These are phyloP conservation scores for Liodrosophila aerea DNA, from an alignment of 2,888 invertebrate genomes.

Conservation along the genomic window DNA sequence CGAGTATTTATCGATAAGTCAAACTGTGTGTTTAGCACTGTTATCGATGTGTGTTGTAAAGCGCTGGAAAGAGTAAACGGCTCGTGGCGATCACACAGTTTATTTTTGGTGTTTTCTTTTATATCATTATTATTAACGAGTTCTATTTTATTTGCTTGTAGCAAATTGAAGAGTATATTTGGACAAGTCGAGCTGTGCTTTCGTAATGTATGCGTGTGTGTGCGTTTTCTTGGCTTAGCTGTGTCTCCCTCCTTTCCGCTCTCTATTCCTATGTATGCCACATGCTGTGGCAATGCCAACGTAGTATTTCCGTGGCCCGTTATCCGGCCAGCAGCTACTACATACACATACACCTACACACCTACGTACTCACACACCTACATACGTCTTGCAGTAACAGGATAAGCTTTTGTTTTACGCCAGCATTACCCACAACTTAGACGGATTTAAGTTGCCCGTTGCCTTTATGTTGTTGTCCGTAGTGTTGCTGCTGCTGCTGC, in stretches of 20 bases:
- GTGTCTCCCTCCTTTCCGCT: conserved; percentile 4
- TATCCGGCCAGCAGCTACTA: conserved; percentile 20
- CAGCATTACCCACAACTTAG: conserved; percentile 77
- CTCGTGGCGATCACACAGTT: no score
- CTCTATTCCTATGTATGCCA: conserved; percentile 42
- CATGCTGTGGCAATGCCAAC: conserved; percentile 73
- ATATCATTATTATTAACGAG: no score
- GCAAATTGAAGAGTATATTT: no score
- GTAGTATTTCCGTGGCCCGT: conserved; percentile 70
- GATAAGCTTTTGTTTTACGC: conserved; percentile 78
- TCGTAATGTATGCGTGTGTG: conserved; percentile 1
- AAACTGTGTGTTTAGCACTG: no score
- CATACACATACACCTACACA: no score
- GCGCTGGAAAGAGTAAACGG: no score
- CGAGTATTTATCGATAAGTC: no score
- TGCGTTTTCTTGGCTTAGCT: conserved; percentile 44
- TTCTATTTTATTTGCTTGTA: no score
- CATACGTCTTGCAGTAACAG: conserved; percentile 60
- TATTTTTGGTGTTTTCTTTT: no score
- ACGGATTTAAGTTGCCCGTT: conserved; percentile 58
- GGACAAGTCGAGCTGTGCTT: neutral
- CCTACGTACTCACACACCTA: no score
- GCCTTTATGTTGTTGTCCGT: conserved; percentile 16
- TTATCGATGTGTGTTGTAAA: no score
- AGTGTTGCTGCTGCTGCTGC: conserved; percentile 11